phyloP scores from a whole-genome alignment of 2,113 vertebrate species.

The Forbesichthys agassizii region DNA sequence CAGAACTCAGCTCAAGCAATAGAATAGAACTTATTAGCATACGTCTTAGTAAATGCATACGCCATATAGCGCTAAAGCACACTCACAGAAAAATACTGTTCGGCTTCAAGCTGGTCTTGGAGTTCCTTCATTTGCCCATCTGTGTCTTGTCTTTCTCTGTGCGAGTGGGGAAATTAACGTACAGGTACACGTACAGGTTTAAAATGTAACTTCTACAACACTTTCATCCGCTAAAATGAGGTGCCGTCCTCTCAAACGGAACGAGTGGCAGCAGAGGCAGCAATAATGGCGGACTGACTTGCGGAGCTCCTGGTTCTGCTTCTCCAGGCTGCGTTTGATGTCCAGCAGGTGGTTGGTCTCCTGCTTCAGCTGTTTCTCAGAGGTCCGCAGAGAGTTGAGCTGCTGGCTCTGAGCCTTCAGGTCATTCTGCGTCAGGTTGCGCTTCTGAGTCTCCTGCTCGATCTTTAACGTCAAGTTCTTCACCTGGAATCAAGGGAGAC shows the following conservation, averaged over 20 bases:
- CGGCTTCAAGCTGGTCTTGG: slow-evolving; percentile 96
- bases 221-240: neutral
- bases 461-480: slow-evolving; percentile 95
- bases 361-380: slow-evolving; percentile 96
- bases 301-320: slow-evolving; percentile 94
- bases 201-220: neutral
- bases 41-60: neutral
- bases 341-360: slow-evolving; percentile 95
- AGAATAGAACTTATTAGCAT: neutral
- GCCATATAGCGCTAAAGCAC: neutral
- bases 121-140: slow-evolving; percentile 98
- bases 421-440: slow-evolving; percentile 93
- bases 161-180: neutral
- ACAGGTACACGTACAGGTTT: neutral
- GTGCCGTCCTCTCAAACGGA: neutral
- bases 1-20: slow-evolving; percentile 9
- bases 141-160: slow-evolving; percentile 94
- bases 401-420: slow-evolving; percentile 96
- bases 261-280: neutral
- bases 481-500: slow-evolving; percentile 76
- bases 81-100: slow-evolving; percentile 98
- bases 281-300: slow-evolving; percentile 75
- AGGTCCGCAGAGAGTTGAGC: slow-evolving; percentile 87
- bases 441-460: slow-evolving; percentile 96
- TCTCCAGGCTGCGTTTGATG: slow-evolving; percentile 92